A percentile compares a stretch with the other conserved stretches of the same genome.
Evolutionary conservation across 2,113 vertebrate genomes (phyloP).

Genomic region (Archilochus colubris): DNA sequence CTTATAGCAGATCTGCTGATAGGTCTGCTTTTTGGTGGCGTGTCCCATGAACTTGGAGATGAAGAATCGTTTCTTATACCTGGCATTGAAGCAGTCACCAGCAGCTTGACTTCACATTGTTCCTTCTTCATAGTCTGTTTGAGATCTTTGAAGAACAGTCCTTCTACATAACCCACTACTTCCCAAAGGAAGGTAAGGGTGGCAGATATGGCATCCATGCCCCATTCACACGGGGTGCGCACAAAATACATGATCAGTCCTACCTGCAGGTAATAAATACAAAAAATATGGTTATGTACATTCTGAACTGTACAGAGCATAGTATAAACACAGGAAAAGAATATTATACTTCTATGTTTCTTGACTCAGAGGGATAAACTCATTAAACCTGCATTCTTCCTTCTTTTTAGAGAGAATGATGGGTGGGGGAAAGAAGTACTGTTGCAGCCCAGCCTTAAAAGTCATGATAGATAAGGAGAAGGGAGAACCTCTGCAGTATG

Average conservation of each 20-base stretch:
- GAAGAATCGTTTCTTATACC: conserved; percentile 73
- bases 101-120: conserved; percentile 96
- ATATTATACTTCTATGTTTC: background rate
- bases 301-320: background rate
- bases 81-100: conserved; percentile 98
- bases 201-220: conserved; percentile 98
- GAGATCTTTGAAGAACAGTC: conserved; percentile 98
- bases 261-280: conserved; percentile 77
- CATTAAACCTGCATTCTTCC: background rate
- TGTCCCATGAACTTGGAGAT: background rate
- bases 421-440: accelerated
- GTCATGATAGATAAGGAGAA: background rate
- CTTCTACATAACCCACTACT: conserved; percentile 96
- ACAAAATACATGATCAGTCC: conserved; percentile 99
- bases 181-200: conserved; percentile 98
- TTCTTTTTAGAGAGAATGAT: background rate
- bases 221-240: conserved; percentile 96
- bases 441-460: background rate
- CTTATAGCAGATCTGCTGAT: background rate
- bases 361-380: background rate
- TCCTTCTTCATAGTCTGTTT: conserved; percentile 99
- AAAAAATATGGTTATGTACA: background rate
- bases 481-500: background rate
- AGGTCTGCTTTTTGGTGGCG: background rate
- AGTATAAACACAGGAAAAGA: background rate